Evolutionary conservation across 92 coral and sea anemone genomes (phyloP).

Genomic region (Palythoa grandiflora): DNA sequence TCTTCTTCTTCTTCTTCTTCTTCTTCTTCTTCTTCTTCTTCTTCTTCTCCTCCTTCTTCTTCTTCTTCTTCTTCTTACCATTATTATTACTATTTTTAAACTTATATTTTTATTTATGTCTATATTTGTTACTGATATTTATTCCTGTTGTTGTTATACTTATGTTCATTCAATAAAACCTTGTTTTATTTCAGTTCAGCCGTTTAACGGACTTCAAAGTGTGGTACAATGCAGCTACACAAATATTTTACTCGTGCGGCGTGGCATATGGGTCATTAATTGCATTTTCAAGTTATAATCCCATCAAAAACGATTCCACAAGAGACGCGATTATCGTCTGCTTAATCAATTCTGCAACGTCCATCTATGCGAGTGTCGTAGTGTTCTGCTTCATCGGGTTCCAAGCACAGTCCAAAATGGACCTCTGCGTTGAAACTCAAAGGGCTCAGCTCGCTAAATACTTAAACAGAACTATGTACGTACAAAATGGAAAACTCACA

Average conservation of each 20-base stretch:
- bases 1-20: too few relatives aligned
- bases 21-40: too few relatives aligned
- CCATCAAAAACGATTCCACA: conserved; percentile 97
- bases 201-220: conserved; percentile 92
- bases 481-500: conserved; percentile 49
- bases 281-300: conserved; percentile 98
- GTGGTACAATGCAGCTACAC: conserved; percentile 98
- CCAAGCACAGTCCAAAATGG: conserved; percentile 93
- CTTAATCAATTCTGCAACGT: conserved; percentile 93
- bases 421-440: conserved; percentile 65
- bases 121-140: too few relatives aligned
- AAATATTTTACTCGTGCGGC: conserved; percentile 96
- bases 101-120: too few relatives aligned
- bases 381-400: conserved; percentile 96
- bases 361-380: conserved; percentile 98
- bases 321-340: conserved; percentile 96
- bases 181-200: conserved; percentile 68
- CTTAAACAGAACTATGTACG: conserved; percentile 69
- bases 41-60: too few relatives aligned
- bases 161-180: background rate
- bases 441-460: conserved; percentile 61
- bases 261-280: conserved; percentile 98
- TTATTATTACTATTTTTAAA: too few relatives aligned
- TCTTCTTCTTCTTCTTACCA: too few relatives aligned
- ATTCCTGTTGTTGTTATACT: background rate